A percentile compares a stretch with the other conserved stretches of the same genome.
Conservation (phyloP, 2,797 vertebrate genomes). For the Neosalanx taihuensis region DNA sequence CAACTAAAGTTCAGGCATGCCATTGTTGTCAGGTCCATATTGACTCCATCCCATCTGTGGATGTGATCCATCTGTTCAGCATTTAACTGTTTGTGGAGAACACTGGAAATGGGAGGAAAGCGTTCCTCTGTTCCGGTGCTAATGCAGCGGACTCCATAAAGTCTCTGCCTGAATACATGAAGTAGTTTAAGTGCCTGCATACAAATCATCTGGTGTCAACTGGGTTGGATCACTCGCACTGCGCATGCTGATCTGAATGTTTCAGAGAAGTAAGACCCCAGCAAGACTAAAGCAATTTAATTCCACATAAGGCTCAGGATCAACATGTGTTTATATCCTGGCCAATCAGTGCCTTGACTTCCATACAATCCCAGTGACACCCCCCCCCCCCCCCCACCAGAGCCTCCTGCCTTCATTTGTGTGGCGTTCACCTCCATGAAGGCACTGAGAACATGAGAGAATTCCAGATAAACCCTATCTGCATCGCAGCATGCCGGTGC, state of each 20-base stretch:
- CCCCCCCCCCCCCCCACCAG: not conserved
- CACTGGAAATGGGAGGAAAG: slow-evolving; percentile 11
- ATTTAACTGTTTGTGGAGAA: not conserved
- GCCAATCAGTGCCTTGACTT: too few relatives aligned
- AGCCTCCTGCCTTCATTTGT: not conserved
- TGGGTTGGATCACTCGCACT: too few relatives aligned
- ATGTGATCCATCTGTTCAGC: not conserved
- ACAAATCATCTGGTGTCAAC: too few relatives aligned
- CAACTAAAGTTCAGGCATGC: not conserved
- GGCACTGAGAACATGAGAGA: not conserved
- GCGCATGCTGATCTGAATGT: too few relatives aligned
- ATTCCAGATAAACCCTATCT: slow-evolving; percentile 19
- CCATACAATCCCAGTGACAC: not conserved
- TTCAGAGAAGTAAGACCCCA: too few relatives aligned
- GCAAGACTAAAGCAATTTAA: too few relatives aligned
- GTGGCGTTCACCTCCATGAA: not conserved
- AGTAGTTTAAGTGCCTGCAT: too few relatives aligned
- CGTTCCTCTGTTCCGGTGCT: slow-evolving; percentile 11
- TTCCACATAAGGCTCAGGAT: too few relatives aligned
- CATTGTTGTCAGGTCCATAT: slow-evolving; percentile 11
- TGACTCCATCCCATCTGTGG: not conserved
- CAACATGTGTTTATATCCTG: too few relatives aligned
- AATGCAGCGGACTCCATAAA: not conserved
- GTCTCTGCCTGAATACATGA: not conserved
- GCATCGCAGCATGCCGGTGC: not conserved